phyloP scores from a whole-genome alignment of 2,797 vertebrate species.

The Crocodylus rhombifer region DNA sequence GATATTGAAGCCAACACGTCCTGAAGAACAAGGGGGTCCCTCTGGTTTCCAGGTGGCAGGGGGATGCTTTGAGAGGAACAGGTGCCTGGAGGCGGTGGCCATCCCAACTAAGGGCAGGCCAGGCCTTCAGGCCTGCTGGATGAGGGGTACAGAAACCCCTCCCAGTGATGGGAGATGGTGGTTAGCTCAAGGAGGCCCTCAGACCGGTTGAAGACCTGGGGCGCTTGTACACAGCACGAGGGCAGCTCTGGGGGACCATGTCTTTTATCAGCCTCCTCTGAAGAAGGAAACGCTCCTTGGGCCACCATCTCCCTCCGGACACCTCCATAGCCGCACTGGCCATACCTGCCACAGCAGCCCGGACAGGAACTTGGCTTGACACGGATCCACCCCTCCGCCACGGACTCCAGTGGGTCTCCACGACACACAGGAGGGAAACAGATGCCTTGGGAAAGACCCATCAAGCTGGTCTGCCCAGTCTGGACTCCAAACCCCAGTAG shows the following conservation, averaged over 20 bases:
- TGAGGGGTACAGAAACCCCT: no score
- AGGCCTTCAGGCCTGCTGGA: background rate
- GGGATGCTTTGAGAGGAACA: background rate
- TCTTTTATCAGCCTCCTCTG: no score
- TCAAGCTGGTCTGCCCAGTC: fast-evolving
- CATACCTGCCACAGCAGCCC: background rate
- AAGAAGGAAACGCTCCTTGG: no score
- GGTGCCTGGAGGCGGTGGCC: background rate
- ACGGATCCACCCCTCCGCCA: fast-evolving
- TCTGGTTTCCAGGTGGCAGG: background rate
- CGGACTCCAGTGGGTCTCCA: fast-evolving
- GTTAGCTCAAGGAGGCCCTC: background rate
- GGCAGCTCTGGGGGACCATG: background rate
- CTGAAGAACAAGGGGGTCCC: background rate
- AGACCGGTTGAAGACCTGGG: background rate
- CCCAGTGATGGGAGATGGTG: background rate
- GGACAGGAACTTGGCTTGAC: fast-evolving
- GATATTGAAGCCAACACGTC: background rate
- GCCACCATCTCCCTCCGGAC: no score
- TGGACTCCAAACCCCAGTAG: fast-evolving
- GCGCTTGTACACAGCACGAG: background rate
- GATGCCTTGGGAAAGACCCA: fast-evolving
- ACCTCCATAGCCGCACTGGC: background rate
- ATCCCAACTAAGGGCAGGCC: background rate
- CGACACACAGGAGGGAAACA: fast-evolving